Evolutionary conservation across 2,113 vertebrate genomes (phyloP), one percentile per base, ranked within the genome.

Genomic region (Girardinichthys multiradiatus): DNA sequence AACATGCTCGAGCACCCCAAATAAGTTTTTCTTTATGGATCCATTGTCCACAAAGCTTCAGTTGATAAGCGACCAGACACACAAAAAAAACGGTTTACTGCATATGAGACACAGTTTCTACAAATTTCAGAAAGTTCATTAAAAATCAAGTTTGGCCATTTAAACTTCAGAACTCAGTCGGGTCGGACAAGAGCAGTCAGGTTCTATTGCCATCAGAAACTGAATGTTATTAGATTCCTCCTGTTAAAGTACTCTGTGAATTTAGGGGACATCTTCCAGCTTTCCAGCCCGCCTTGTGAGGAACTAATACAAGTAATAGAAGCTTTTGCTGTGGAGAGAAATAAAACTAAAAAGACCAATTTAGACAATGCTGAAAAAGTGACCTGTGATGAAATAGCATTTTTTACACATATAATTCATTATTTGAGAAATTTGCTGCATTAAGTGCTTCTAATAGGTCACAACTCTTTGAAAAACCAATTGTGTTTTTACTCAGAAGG

Each of bases 381-480:
- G 82, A 88, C 81, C 87, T 69, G 74, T 89, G 83, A 88, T 86
- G 89, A 91, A 91, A 89, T 90, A 91, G 88, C 70, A 81, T 91
- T 87, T 84, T 79, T 69, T 74, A 89, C 86, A 86, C 85, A 90
- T 87, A 82, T 81, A 83, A 42, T 84, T 87, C 81, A 83, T 81
- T 85, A 76, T 85, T 79, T 76, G 84, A 88, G 80, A 68, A 65
- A 80, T 90, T 91, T 85, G 84, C 86, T 86, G 77, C 84, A 89
- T 85, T 83, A 88, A 86, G 73, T 67, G 81, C 87, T 88, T 74
- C 82, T 70, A 80, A 86, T 84, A 85, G 76, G 82, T 90, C 86
- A 80, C 74, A 66, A 84, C 79, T 79, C 67, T 78, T 64, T 82
- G 65, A 78, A 84, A 89, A 86, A 86, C 65, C 71, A 76, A 74